Conservation (phyloP, 2,113 vertebrate species). For the Colossoma macropomum region DNA sequence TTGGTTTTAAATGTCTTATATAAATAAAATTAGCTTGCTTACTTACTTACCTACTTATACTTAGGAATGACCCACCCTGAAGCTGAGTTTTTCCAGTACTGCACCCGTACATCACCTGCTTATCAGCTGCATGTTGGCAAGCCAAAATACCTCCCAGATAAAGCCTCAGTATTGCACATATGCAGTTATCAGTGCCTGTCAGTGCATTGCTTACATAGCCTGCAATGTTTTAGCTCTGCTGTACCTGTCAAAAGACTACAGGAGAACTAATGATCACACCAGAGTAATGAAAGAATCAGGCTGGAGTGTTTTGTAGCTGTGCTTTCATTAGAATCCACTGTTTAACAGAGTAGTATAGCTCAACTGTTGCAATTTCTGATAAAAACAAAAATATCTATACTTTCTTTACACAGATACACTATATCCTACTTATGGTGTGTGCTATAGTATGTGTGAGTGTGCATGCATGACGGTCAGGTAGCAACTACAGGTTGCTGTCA, state of each 20-base stretch:
- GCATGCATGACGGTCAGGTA: too few relatives aligned
- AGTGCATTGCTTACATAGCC: background rate
- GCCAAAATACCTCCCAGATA: conserved; percentile 2
- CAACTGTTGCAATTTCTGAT: background rate
- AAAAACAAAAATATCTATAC: too few relatives aligned
- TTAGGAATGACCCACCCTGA: background rate
- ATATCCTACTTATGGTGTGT: too few relatives aligned
- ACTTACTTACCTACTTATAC: background rate
- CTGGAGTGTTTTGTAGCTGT: background rate
- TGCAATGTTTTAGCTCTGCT: background rate
- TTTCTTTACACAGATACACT: too few relatives aligned
- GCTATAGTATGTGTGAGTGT: too few relatives aligned
- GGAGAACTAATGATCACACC: background rate
- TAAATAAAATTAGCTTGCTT: background rate
- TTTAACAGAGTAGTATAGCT: background rate
- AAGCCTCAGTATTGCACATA: background rate
- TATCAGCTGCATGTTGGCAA: background rate
- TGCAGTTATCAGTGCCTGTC: background rate
- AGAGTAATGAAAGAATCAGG: background rate
- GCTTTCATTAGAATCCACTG: background rate
- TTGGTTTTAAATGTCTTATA: too few relatives aligned
- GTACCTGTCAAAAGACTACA: background rate
- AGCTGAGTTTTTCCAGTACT: background rate
- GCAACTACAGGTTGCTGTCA: too few relatives aligned
- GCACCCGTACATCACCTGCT: background rate